Base-by-base conservation (phyloP, 2,888 invertebrate genomes). In the Xylocampa areola region DNA sequence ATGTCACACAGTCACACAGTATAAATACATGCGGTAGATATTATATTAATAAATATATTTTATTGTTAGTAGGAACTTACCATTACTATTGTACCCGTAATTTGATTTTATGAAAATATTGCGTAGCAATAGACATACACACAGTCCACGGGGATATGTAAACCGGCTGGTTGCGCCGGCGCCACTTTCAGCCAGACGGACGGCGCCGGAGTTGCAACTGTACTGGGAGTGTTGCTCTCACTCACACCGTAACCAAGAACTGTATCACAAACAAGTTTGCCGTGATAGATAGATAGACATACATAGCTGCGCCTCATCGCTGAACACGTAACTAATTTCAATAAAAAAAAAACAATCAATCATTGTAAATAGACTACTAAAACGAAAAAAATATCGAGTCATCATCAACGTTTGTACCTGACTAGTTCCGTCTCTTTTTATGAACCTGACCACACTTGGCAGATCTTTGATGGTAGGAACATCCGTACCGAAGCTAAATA, bases 181-280 rank as follows among this genome's bases (percentile, higher is more conserved):
- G 66, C 72, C 62, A 65, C 74, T 74, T 75, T 69, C 76, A 64
- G 75, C 25, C 44, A 37, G 66, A 48, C 58, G 49, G 17, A 11
- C 37, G 65, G 32, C 62, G 51, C 49, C 44, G 44, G 63, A 36
- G 17, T 48, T 59, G 55, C 60, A 58, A 57, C 69, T 55, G 59
- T 69, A 67, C n/a, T n/a, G n/a, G n/a, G n/a, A n/a, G n/a, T n/a
- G 73, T 66, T 68, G 63, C 69, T 68, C 73, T 68, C 60, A 75
- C 76, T 64, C 73, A 63, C 60, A 61, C 62, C 51, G 57, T 58
- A 60, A 61, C 72, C 68, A 63, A 69, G 66, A 82, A 82, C 85
- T 81, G 81, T 84, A 81, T 70, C 69, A 73, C 55, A 81, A 85
- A 86, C 86, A 58, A 79, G 87, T 86, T 84, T 80, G 73, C 70